A percentile compares a stretch with the other conserved stretches of the same genome.
These are phyloP conservation scores for Anagrus nilaparvatae DNA, from an alignment of 1,140 invertebrate genomes.

Conservation along the genomic window DNA sequence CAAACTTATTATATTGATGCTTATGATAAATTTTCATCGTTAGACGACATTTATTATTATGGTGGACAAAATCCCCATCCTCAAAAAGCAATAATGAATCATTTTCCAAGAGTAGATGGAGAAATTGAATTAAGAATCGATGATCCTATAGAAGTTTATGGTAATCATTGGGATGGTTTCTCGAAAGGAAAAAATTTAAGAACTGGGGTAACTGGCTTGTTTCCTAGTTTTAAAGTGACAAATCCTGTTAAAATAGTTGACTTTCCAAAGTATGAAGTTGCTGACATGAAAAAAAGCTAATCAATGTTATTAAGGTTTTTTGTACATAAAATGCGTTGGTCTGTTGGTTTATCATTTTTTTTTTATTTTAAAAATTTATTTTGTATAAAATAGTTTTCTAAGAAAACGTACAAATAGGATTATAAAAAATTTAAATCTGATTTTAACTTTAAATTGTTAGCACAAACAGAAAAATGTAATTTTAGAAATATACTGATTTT, in stretches of 20 bases:
- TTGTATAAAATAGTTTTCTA: too few relatives aligned
- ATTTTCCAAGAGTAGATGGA: conserved; percentile 50
- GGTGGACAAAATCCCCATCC: conserved; percentile 92
- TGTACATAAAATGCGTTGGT: too few relatives aligned
- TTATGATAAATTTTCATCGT: conserved; percentile 69
- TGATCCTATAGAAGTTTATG: conserved; percentile 82
- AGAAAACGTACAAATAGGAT: too few relatives aligned
- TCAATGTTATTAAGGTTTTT: too few relatives aligned
- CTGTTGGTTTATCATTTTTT: too few relatives aligned
- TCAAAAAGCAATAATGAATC: conserved; percentile 62
- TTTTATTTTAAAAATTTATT: too few relatives aligned
- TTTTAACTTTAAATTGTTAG: too few relatives aligned
- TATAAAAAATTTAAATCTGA: too few relatives aligned
- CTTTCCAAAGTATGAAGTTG: conserved; percentile 52
- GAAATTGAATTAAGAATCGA: conserved; percentile 70
- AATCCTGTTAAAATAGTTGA: conserved; percentile 56
- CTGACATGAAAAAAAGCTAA: too few relatives aligned
- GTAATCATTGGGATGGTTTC: conserved; percentile 96
- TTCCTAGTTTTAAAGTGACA: conserved; percentile 71
- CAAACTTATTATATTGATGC: conserved; percentile 81
- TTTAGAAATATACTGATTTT: too few relatives aligned
- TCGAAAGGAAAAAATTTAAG: conserved; percentile 80
- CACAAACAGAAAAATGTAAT: too few relatives aligned
- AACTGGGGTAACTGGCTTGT: conserved; percentile 68
- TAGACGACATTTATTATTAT: conserved; percentile 97